Evolutionary conservation across 2,797 vertebrate species (phyloP).

Genomic region (Poecilia picta): DNA sequence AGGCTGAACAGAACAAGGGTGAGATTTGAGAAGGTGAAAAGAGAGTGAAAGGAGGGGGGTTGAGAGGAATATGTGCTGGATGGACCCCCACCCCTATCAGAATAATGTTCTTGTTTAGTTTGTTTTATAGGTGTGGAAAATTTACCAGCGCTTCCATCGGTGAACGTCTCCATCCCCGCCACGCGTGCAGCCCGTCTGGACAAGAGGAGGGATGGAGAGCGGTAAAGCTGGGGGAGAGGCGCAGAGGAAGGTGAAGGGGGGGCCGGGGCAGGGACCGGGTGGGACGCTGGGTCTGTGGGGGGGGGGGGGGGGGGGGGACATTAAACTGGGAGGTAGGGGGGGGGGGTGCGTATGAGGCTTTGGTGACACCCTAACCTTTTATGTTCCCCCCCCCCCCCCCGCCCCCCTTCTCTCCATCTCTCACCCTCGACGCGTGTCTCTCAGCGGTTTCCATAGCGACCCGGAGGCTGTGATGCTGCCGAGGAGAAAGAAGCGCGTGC

Average conservation of each 20-base stretch:
- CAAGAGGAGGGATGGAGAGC: slow-evolving; percentile 79
- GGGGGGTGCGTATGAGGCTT: slow-evolving; percentile 27
- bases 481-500: slow-evolving; percentile 73
- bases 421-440: slow-evolving; percentile 70
- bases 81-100: slow-evolving; percentile 30
- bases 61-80: slow-evolving; percentile 45
- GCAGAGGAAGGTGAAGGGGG: slow-evolving; percentile 65
- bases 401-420: slow-evolving; percentile 58
- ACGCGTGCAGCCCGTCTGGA: slow-evolving; percentile 84
- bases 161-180: slow-evolving; percentile 91
- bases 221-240: slow-evolving; percentile 64
- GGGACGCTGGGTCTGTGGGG: slow-evolving; percentile 54
- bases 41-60: background rate
- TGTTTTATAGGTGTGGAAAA: slow-evolving; percentile 70
- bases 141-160: slow-evolving; percentile 92
- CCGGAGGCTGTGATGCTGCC: slow-evolving; percentile 71
- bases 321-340: slow-evolving; percentile 58
- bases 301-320: slow-evolving; percentile 71
- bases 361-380: slow-evolving; percentile 80
- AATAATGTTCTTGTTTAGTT: slow-evolving; percentile 32
- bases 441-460: slow-evolving; percentile 81
- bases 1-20: slow-evolving; percentile 28
- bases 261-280: slow-evolving; percentile 26
- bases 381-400: slow-evolving; percentile 54
- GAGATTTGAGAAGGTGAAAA: slow-evolving; percentile 47